Evolutionary conservation across 1,140 invertebrate species (phyloP).

Genomic region (Drosophila sturtevanti): DNA sequence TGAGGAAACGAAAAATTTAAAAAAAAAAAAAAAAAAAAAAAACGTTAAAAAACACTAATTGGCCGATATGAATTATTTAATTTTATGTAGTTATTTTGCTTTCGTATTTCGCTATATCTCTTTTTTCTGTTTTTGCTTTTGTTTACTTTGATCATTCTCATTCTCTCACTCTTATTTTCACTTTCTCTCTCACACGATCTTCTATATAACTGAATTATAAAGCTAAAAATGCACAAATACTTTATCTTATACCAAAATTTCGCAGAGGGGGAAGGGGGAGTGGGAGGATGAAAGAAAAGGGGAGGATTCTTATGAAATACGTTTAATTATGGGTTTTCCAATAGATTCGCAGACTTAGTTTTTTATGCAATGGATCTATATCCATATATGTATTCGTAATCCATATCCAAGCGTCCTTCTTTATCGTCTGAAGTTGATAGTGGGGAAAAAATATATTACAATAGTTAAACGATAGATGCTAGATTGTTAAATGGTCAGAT

Average conservation of each 20-base stretch:
- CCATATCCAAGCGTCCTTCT: not conserved
- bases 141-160: not conserved
- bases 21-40: not conserved
- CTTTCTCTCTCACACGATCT: not conserved
- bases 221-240: constrained; percentile 7
- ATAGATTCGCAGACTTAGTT: not conserved
- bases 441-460: constrained; percentile 68
- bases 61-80: not conserved
- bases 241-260: constrained; percentile 1
- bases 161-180: not conserved
- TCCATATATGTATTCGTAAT: not conserved
- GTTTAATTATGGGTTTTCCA: not conserved
- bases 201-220: not conserved
- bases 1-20: not conserved
- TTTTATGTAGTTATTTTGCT: constrained; percentile 3
- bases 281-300: not conserved
- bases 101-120: not conserved
- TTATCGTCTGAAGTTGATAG: not conserved
- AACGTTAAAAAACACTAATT: not conserved
- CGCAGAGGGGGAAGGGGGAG: not conserved
- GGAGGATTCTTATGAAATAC: not conserved
- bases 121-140: not conserved
- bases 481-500: not conserved
- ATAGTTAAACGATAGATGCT: constrained; percentile 47
- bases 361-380: not conserved